phyloP scores from a whole-genome alignment of 2,888 invertebrate species.

The Andrena trimmerana region DNA sequence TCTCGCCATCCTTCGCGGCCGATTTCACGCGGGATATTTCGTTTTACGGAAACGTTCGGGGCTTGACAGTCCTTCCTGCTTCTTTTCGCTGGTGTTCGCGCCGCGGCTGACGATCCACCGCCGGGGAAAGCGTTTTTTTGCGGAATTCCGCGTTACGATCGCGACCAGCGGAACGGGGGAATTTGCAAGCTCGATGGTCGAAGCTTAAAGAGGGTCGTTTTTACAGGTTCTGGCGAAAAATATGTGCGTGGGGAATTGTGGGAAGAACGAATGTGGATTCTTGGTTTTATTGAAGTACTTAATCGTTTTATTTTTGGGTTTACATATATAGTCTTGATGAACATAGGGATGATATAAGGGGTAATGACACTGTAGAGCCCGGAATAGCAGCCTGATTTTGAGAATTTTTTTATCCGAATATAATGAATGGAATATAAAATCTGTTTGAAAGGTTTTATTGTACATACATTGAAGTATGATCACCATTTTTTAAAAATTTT shows the following conservation, averaged over 20 bases:
- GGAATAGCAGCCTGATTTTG: too few relatives aligned
- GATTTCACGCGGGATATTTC: constrained; percentile 43
- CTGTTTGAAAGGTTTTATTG: too few relatives aligned
- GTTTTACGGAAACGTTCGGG: constrained; percentile 14
- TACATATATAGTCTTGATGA: too few relatives aligned
- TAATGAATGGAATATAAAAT: too few relatives aligned
- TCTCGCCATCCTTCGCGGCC: constrained; percentile 19
- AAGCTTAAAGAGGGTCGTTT: background rate
- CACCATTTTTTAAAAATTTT: too few relatives aligned
- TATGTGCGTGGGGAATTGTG: background rate
- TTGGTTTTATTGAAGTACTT: background rate
- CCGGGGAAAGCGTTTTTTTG: background rate
- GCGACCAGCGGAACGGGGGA: background rate
- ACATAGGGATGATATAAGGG: too few relatives aligned
- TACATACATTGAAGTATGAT: too few relatives aligned
- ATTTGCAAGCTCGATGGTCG: background rate
- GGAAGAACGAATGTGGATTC: background rate
- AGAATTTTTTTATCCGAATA: too few relatives aligned
- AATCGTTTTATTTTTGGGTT: background rate
- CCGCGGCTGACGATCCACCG: too few relatives aligned
- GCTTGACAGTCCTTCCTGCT: constrained; percentile 14
- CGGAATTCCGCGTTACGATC: background rate
- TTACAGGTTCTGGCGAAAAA: background rate
- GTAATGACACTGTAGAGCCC: too few relatives aligned
- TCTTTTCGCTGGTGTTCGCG: constrained; percentile 15